Percentiles rank a stretch among this genome's conserved stretches.
These are phyloP conservation scores for Corythoichthys haematopterus DNA, from an alignment of 2,113 vertebrate genomes.

Conservation along the genomic window DNA sequence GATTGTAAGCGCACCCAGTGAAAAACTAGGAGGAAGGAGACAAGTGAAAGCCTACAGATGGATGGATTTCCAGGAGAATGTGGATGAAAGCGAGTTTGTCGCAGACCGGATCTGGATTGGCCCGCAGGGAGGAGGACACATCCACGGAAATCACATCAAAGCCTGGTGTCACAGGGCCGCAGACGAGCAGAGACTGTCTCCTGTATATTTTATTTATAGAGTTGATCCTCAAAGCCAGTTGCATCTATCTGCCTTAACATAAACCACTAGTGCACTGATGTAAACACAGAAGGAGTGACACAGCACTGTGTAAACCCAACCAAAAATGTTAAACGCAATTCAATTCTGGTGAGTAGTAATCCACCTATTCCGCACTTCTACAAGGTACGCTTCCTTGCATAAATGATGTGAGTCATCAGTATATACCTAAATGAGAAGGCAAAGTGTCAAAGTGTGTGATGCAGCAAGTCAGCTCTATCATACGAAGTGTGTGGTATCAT, in stretches of 20 bases:
- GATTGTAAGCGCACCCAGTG: slow-evolving; percentile 31
- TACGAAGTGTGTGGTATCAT: not conserved
- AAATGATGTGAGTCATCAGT: not conserved
- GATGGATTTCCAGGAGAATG: slow-evolving; percentile 64
- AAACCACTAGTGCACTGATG: slow-evolving; percentile 43
- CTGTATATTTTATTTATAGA: slow-evolving; percentile 72
- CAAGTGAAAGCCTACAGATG: slow-evolving; percentile 56
- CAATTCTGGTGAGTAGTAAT: not conserved
- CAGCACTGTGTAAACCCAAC: not conserved
- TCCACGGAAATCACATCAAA: slow-evolving; percentile 76
- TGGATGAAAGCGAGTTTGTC: slow-evolving; percentile 59
- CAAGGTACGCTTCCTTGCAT: not conserved
- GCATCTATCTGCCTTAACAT: slow-evolving; percentile 32
- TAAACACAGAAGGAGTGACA: slow-evolving; percentile 34
- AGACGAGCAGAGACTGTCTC: slow-evolving; percentile 67
- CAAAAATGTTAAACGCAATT: not conserved
- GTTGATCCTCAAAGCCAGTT: slow-evolving; percentile 55
- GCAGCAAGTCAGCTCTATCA: not conserved
- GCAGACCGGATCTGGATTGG: slow-evolving; percentile 60
- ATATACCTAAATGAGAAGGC: not conserved
- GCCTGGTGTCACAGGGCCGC: slow-evolving; percentile 67
- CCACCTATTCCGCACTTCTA: not conserved
- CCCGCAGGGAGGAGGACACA: slow-evolving; percentile 58
- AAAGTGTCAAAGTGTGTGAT: not conserved
- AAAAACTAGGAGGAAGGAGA: slow-evolving; percentile 40